phyloP scores from a whole-genome alignment of 2,797 vertebrate species.

The Thunnus albacares region DNA sequence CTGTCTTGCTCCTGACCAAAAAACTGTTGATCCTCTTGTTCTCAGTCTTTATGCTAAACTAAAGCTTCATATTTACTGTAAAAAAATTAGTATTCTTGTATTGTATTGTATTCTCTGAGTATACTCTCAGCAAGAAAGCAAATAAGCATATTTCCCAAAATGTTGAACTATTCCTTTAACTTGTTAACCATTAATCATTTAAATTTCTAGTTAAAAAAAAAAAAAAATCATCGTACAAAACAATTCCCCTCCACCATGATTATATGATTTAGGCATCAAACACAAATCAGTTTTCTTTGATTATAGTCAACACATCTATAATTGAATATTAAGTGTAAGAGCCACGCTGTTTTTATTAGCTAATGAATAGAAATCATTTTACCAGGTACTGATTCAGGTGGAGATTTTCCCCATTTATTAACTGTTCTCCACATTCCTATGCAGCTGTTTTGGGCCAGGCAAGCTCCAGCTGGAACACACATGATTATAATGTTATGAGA shows the following conservation, averaged over 20 bases:
- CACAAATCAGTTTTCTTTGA: neutral
- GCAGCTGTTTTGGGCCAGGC: slow-evolving; percentile 35
- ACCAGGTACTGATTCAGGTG: neutral
- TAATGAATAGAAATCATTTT: slow-evolving; percentile 8
- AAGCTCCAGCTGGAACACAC: slow-evolving; percentile 39
- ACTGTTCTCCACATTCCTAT: slow-evolving; percentile 36
- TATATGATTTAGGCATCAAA: slow-evolving; percentile 5
- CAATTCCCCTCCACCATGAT: neutral
- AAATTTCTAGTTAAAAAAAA: neutral
- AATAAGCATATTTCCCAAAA: neutral
- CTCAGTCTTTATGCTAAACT: neutral
- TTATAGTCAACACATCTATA: slow-evolving; percentile 23
- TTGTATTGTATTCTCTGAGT: too few species aligned
- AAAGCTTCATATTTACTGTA: neutral
- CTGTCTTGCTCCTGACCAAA: neutral
- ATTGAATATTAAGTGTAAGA: slow-evolving; percentile 25
- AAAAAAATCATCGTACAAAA: neutral
- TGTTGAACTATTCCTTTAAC: neutral
- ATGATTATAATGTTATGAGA: slow-evolving; percentile 47
- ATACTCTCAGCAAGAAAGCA: neutral
- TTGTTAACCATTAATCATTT: neutral
- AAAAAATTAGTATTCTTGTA: neutral
- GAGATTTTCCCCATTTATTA: slow-evolving; percentile 18
- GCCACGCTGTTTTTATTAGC: neutral
- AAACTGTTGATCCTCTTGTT: neutral